Evolutionary conservation across 2,113 vertebrate genomes (phyloP), one percentile per base, ranked within the genome.

Genomic region (Ifrita kowaldi): DNA sequence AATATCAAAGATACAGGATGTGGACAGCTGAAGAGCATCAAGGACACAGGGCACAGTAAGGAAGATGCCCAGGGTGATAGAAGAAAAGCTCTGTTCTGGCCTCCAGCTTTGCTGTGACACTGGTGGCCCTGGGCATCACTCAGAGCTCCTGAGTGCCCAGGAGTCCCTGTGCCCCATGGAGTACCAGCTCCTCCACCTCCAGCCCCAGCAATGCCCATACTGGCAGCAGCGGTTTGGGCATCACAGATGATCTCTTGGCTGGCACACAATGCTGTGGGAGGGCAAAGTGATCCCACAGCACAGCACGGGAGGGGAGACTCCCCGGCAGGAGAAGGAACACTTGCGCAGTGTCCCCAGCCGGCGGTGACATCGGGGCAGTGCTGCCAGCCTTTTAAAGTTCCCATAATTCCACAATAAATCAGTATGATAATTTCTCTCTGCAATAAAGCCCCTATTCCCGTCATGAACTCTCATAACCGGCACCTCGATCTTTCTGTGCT

Each of bases 401-500:
- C 95, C 21, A 49, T 88, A 88, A 79, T 81, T 94, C 97, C 90
- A 44, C 93, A 82, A 78, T 95, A 96, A 97, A 96, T 97, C 97
- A 94, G 88, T 71, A 89, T 91, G 96, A 93, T 96, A 94, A 96
- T 98, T 97, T 96, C 91, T 95, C 90, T 74, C 87, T 47, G 84
- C 95, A 95, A 93, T 94, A 93, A 96, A 94, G 96, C 79, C 95
- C 85, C 95, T 90, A 81, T 83, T 96, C 95, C 96, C 56, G 47
- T 93, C 21, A 42, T 78, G 75, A 90, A 96, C 83, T 88, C 97
- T 95, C 96, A 95, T 96, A 95, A 97, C 96, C 67, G 5, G 93
- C 85, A 87, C 91, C 96, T 53, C 44, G 94, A 97, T 98, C 96
- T 88, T 79, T 88, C 92, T 90, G 71, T 81, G 95, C 98, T 98